Conservation (phyloP, 2,888 invertebrate genomes). For the Rhopalosiphum nymphaeae region DNA sequence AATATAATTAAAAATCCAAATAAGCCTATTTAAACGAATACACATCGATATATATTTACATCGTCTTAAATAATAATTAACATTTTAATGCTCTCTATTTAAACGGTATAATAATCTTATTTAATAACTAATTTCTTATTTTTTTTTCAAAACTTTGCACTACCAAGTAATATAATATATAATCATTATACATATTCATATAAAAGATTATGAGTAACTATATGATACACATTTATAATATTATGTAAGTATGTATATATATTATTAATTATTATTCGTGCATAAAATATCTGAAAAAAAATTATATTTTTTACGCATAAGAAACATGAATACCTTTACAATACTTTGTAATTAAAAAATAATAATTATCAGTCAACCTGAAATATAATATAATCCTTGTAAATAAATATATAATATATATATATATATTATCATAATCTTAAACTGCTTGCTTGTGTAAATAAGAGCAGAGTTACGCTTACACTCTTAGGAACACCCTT, state of each 20-base stretch:
- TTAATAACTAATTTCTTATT: neutral
- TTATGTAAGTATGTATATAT: neutral
- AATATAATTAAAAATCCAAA: neutral
- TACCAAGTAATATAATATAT: neutral
- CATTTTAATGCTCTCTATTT: neutral
- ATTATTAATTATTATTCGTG: neutral
- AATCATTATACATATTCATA: neutral
- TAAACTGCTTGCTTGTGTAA: slow-evolving; percentile 66
- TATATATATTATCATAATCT: neutral
- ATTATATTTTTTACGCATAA: neutral
- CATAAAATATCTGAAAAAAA: neutral
- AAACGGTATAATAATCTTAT: neutral
- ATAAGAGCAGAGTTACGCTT: slow-evolving; percentile 63
- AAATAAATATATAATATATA: slow-evolving; percentile 53
- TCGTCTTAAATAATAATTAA: neutral
- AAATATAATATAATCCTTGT: slow-evolving; percentile 15
- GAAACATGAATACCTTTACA: slow-evolving; percentile 37
- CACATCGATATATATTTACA: neutral
- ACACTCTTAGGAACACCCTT: slow-evolving; percentile 46
- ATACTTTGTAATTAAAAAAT: neutral
- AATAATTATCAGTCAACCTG: neutral
- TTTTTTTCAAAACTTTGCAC: neutral
- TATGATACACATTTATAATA: slow-evolving; percentile 11
- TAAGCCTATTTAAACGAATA: neutral
- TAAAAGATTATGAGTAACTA: neutral